phyloP scores from a whole-genome alignment of 92 coral and sea anemone genomes.

The Montipora capitata region DNA sequence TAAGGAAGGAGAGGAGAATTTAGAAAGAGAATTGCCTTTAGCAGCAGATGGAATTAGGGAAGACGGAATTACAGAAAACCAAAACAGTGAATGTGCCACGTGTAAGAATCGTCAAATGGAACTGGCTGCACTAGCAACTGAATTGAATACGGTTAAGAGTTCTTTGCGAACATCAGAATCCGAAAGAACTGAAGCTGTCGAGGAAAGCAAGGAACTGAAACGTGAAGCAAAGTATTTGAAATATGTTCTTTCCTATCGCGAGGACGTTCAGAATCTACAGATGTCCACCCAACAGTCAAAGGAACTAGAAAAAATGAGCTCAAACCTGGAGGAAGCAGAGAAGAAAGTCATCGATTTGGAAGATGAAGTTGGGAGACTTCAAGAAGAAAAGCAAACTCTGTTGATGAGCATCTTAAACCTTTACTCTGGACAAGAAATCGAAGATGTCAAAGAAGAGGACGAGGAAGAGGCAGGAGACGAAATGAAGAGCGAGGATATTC shows the following conservation, averaged over 20 bases:
- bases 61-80: background rate
- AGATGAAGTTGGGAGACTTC: constrained; percentile 89
- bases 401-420: constrained; percentile 84
- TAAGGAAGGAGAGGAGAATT: constrained; percentile 2
- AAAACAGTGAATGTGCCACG: constrained; percentile 54
- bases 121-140: constrained; percentile 52
- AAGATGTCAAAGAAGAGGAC: constrained; percentile 60
- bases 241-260: constrained; percentile 94
- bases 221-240: constrained; percentile 94
- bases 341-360: constrained; percentile 87
- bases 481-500: constrained; percentile 30
- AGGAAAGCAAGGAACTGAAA: constrained; percentile 82
- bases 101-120: constrained; percentile 73
- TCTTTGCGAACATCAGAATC: constrained; percentile 75
- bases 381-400: constrained; percentile 90
- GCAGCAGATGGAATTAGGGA: background rate
- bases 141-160: constrained; percentile 58
- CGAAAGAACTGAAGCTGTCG: constrained; percentile 79
- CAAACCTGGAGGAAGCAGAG: constrained; percentile 92
- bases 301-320: constrained; percentile 84
- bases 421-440: constrained; percentile 72
- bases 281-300: constrained; percentile 73
- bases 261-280: constrained; percentile 88
- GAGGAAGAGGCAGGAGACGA: constrained; percentile 63
- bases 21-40: background rate